A percentile compares a stretch with the other conserved stretches of the same genome.
These are phyloP conservation scores for Emydocephalus ijimae DNA, from an alignment of 2,113 vertebrate species.

Conservation along the genomic window DNA sequence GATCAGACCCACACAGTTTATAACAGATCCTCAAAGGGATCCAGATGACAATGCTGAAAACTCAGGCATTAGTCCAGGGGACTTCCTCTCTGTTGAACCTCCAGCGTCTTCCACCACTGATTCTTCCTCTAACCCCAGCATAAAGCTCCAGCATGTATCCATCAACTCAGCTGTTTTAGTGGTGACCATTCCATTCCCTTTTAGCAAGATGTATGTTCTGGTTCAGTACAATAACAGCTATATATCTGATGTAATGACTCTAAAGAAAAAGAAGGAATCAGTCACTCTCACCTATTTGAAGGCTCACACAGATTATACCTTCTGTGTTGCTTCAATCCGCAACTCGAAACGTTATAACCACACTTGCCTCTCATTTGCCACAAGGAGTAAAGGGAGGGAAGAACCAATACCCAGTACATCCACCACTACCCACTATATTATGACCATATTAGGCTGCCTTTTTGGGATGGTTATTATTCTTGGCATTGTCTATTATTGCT, in stretches of 20 bases:
- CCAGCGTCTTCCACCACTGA: constrained; percentile 81
- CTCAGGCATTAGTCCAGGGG: constrained; percentile 85
- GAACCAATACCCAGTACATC: constrained; percentile 80
- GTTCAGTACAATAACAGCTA: constrained; percentile 90
- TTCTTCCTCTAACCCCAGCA: constrained; percentile 78
- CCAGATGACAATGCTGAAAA: constrained; percentile 71
- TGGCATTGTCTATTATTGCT: constrained; percentile 93
- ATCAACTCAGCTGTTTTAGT: constrained; percentile 81
- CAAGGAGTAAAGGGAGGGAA: constrained; percentile 75
- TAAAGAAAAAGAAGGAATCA: constrained; percentile 87
- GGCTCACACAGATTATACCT: constrained; percentile 91
- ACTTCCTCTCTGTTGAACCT: constrained; percentile 80
- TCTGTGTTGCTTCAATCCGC: constrained; percentile 89
- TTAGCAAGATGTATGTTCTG: constrained; percentile 95
- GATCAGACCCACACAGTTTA: constrained; percentile 81
- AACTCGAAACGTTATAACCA: constrained; percentile 94
- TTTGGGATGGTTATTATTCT: constrained; percentile 98
- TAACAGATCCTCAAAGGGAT: constrained; percentile 75
- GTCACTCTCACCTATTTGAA: constrained; percentile 83
- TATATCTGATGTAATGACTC: constrained; percentile 81
- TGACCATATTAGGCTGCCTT: constrained; percentile 96
- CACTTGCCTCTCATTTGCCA: constrained; percentile 91
- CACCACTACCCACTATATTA: constrained; percentile 96
- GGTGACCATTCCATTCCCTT: constrained; percentile 91
- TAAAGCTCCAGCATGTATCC: constrained; percentile 85